Base-by-base conservation (phyloP, 1,140 invertebrate genomes). In the Aphelenchoides besseyi region DNA sequence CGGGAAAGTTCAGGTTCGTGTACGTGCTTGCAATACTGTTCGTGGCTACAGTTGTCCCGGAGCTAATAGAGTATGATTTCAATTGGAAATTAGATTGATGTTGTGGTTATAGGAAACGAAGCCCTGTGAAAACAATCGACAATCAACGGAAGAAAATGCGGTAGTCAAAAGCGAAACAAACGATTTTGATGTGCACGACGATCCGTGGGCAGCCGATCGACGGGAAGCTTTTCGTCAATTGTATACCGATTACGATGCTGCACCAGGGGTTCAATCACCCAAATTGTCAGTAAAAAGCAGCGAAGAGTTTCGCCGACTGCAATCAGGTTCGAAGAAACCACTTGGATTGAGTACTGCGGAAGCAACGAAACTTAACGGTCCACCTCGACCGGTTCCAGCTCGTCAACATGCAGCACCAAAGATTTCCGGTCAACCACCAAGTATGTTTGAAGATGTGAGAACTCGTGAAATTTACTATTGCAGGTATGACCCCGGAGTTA, bases 1-100 rank as follows among this genome's bases (percentile, higher is more conserved):
- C 2, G 76, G 79, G 29, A 72, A 74, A 35, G 70, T 75, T 12
- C 81, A 82, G 28, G 80, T 83, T 33, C 71, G 83, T 32, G 82
- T 83, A 9, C 61, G 82, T 16, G 81, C 80, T 3, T 84, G 82
- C 62, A 84, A 84, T 59, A 83, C 83, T n/a, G 81, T 83, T 37
- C 68, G 79, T 18, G 82, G 82, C n/a, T 83, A 84, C 68, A 78
- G 74, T 28, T 83, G 82, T 62, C 57, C 76, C 12, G 83, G 82
- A 9, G 69, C 81, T 9, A 84, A 83, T 59, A 29, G 72, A 52
- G 74, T 76, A 16, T 5, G 68, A 54, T 41, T 78, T 26, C 5
- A 30, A 57, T 5, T 30, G 1, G n/a, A n/a, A 73, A 70, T 26
- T 12, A 41, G 35, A 70, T 69, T 35, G n/a, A n/a, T n/a, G n/a